Evolutionary conservation across 2,888 invertebrate species (phyloP).

Genomic region (Mythimna impura): DNA sequence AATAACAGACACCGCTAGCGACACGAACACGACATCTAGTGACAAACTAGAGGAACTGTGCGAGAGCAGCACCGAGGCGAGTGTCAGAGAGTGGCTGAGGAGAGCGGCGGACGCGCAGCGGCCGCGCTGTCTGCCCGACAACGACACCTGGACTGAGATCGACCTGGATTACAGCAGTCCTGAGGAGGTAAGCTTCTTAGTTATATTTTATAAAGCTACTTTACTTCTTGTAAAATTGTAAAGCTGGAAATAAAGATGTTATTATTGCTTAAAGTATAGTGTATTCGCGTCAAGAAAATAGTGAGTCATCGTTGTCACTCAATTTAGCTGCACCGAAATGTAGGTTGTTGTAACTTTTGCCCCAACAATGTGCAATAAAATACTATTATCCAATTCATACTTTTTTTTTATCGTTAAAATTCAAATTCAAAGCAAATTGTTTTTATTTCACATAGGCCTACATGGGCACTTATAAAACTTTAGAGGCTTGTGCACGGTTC

Average conservation of each 20-base stretch:
- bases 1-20: slow-evolving; percentile 83
- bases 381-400: not conserved
- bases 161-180: slow-evolving; percentile 93
- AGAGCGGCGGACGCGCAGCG: slow-evolving; percentile 74
- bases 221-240: too few relatives aligned
- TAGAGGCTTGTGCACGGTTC: too few relatives aligned
- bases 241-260: too few relatives aligned
- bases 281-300: too few relatives aligned
- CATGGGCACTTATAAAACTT: too few relatives aligned
- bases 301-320: too few relatives aligned
- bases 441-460: too few relatives aligned
- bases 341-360: too few relatives aligned
- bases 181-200: slow-evolving; percentile 84
- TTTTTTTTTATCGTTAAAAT: not conserved
- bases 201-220: too few relatives aligned
- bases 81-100: slow-evolving; percentile 84
- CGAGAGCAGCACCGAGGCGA: slow-evolving; percentile 79
- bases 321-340: too few relatives aligned
- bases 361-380: not conserved
- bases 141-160: slow-evolving; percentile 94
- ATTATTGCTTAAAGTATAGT: too few relatives aligned
- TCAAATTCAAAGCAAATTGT: too few relatives aligned
- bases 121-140: slow-evolving; percentile 72
- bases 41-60: slow-evolving; percentile 82
- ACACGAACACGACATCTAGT: slow-evolving; percentile 78